Conservation (phyloP, 2,113 vertebrate genomes). For the Alethe castanea region DNA sequence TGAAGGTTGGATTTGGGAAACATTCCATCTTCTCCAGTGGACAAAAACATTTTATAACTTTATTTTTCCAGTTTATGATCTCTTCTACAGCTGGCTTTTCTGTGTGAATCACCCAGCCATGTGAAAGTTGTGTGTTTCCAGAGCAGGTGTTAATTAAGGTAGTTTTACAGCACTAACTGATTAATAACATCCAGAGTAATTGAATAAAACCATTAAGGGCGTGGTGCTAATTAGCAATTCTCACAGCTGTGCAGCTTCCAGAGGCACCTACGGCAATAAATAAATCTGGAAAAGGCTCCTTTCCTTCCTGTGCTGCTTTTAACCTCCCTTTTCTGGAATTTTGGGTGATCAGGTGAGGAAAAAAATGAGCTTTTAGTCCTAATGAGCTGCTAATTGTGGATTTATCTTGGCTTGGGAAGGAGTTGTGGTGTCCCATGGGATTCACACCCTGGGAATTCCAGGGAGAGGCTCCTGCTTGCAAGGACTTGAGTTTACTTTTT, state of each 20-base stretch:
- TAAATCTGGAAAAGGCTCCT: neutral
- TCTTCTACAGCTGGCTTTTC: neutral
- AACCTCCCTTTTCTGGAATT: neutral
- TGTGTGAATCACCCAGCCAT: neutral
- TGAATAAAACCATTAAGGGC: neutral
- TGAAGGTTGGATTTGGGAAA: neutral
- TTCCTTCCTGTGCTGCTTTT: neutral
- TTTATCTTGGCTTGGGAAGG: neutral
- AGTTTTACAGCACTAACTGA: neutral
- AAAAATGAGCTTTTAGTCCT: accelerated
- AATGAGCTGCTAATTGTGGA: accelerated
- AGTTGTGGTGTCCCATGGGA: neutral
- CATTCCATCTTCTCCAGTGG: neutral
- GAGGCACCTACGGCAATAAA: neutral
- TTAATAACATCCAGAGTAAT: neutral
- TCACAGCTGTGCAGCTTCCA: neutral
- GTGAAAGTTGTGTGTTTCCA: neutral
- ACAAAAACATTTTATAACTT: neutral
- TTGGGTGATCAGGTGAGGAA: neutral
- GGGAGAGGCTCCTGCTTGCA: neutral
- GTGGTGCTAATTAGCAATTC: neutral
- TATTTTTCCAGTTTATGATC: neutral
- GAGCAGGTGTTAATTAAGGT: neutral
- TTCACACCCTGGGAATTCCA: neutral
- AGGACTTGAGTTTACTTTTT: neutral